These are phyloP conservation scores for Carabus problematicus DNA, from an alignment of 2,888 invertebrate genomes.

Conservation along the genomic window DNA sequence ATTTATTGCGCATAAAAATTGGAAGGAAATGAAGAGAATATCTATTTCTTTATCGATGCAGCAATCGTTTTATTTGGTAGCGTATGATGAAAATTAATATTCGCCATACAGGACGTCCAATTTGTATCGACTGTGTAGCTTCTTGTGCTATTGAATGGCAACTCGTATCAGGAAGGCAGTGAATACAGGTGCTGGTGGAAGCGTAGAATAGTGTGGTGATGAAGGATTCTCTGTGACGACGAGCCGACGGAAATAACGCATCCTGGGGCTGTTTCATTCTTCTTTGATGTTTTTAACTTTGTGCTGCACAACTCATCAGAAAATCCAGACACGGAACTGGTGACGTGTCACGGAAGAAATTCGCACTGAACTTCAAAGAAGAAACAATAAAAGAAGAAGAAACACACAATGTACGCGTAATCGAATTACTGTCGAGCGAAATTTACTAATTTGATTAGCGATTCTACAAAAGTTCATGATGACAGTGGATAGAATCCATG, in stretches of 20 bases:
- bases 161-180: no score
- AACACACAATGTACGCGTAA: conserved; percentile 26
- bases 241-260: conserved; percentile 29
- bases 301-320: conserved; percentile 34
- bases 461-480: no score
- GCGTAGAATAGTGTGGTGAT: not conserved
- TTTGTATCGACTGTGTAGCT: no score
- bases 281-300: conserved; percentile 41
- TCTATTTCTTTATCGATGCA: no score
- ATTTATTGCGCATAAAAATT: no score
- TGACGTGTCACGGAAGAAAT: conserved; percentile 30
- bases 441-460: conserved; percentile 32
- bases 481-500: no score
- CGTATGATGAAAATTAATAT: no score
- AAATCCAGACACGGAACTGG: conserved; percentile 31
- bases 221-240: not conserved
- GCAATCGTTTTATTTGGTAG: no score
- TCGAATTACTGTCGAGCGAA: conserved; percentile 25
- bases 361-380: conserved; percentile 32
- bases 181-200: no score
- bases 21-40: no score
- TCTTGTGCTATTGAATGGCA: no score
- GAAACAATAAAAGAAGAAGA: conserved; percentile 35
- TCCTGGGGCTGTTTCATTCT: conserved; percentile 15
- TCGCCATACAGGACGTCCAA: no score